A percentile compares a stretch with the other conserved stretches of the same genome.
Conservation (phyloP, 2,888 invertebrate species). For the Epinotia brunnichana region DNA sequence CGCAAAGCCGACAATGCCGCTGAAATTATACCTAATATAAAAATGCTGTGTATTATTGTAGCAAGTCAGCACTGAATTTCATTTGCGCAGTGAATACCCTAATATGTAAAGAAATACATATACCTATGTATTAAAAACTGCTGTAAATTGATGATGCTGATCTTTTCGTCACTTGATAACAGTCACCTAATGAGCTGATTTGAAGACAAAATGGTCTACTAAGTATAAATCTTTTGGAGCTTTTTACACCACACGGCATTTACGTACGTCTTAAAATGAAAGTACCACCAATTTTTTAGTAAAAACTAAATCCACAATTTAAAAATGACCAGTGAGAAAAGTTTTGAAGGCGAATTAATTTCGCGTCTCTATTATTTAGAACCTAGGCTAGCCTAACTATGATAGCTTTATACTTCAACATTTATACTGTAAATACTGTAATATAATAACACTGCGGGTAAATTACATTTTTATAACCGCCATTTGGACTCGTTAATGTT, state of each 20-base stretch:
- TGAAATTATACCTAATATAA: constrained; percentile 10
- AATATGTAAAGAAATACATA: neutral
- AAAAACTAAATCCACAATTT: no score
- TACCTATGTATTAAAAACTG: neutral
- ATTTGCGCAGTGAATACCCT: neutral
- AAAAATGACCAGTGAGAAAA: no score
- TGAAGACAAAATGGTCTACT: neutral
- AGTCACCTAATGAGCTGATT: neutral
- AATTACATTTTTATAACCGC: constrained; percentile 12
- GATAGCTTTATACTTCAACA: neutral
- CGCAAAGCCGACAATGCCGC: constrained; percentile 50
- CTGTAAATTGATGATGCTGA: neutral
- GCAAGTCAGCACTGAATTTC: neutral
- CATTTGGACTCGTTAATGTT: constrained; percentile 13
- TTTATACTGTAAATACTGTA: neutral
- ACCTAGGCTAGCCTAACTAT: no score
- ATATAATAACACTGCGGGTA: neutral
- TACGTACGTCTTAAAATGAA: no score
- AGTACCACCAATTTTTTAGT: no score
- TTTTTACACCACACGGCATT: no score
- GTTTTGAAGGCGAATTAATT: no score
- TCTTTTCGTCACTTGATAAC: neutral
- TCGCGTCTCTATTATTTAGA: no score
- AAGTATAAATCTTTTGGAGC: neutral
- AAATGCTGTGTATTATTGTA: constrained; percentile 1